Evolutionary conservation across 2,888 invertebrate species (phyloP).

Genomic region (Drosophila quinaria): DNA sequence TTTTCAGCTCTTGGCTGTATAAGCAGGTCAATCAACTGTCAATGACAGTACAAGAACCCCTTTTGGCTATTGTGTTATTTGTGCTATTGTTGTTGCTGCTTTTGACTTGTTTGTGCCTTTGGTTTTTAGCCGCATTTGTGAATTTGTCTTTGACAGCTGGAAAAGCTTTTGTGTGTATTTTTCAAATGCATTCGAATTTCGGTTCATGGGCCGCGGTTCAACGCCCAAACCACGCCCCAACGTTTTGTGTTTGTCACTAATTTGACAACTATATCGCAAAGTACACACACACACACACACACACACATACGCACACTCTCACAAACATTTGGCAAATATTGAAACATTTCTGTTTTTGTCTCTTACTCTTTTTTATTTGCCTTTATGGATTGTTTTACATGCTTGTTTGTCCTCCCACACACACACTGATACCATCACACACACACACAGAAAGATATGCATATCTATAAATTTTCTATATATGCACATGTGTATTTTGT

Average conservation of each 20-base stretch:
- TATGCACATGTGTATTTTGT: constrained; percentile 41
- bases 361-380: constrained; percentile 41
- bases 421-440: constrained; percentile 21
- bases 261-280: constrained; percentile 43
- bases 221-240: constrained; percentile 17
- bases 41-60: constrained; percentile 50
- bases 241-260: constrained; percentile 57
- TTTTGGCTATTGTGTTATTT: constrained; percentile 38
- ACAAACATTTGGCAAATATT: constrained; percentile 61
- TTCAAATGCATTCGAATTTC: constrained; percentile 58
- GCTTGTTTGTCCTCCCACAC: constrained; percentile 54
- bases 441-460: constrained; percentile 31
- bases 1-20: constrained; percentile 3
- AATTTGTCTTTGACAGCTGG: constrained; percentile 70
- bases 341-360: constrained; percentile 55
- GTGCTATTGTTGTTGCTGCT: constrained; percentile 32
- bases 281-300: constrained; percentile 16
- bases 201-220: constrained; percentile 5
- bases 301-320: constrained; percentile 14
- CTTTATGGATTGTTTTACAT: constrained; percentile 69
- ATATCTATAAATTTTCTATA: constrained; percentile 56
- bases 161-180: constrained; percentile 55
- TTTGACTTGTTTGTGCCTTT: constrained; percentile 44
- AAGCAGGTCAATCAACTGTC: constrained; percentile 71
- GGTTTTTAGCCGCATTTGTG: constrained; percentile 51